Evolutionary conservation across 2,888 invertebrate species (phyloP), one percentile per base, ranked within the genome.

Genomic region (Drosophila paranaensis): DNA sequence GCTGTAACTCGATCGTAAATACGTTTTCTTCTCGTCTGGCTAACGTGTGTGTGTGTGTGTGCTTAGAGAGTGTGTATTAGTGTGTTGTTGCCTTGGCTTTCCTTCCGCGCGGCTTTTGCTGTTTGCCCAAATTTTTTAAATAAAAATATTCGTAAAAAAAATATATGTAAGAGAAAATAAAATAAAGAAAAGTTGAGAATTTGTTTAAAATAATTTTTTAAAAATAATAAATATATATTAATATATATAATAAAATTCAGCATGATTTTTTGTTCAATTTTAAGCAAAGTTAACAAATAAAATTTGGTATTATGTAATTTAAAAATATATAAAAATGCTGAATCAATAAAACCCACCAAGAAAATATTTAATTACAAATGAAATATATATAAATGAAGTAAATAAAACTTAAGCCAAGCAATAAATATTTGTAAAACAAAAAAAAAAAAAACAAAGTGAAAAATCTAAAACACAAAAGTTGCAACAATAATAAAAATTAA

Each of bases 1-100:
- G 68, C 75, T 64, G 82, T 75, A 82, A 84, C 70, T 60, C 60
- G 88, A 82, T 82, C 85, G 58, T 58, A 60, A 71, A 72, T 72
- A 71, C 71, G 71, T 61, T 67, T 53, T 62, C 20, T 20, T 8
- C 13, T 20, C 35, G 71, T 53, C 55, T 37, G 48, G 10, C 37
- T 30, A 16, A 10, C 4, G 48, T 16, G 35, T 40, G 45, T 54
- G 39, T 14, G 61, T 60, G 42, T 56, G 46, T 43, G 39, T 67
- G 20, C 45, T 39, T 42, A 6, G 37, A 13, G 14, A 6, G 64
- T 65, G 45, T 64, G 46, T 46, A 33, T 69, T 6, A 42, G 43
- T 25, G 27, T 48, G 14, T 55, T 11, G 20, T 51, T 50, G 13
- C 40, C 50, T 56, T 60, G 46, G 25, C 43, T 55, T 56, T 46